phyloP scores from a whole-genome alignment of 1,140 invertebrate genomes.

The Chelonus insularis region DNA sequence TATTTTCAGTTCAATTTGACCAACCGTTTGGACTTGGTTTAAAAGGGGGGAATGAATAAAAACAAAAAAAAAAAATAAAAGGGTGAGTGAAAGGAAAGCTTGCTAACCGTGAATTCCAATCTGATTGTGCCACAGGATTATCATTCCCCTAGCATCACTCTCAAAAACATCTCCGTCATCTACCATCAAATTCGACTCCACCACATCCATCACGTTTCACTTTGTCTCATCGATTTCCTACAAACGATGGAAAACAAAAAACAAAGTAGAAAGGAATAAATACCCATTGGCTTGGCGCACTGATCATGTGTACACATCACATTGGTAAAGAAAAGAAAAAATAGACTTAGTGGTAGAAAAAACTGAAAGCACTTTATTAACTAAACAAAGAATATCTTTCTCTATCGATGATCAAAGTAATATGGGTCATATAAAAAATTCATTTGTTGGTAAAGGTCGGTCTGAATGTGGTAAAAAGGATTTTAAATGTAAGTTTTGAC shows the following conservation, averaged over 20 bases:
- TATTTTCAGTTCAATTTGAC: slow-evolving; percentile 58
- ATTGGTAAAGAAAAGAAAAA: neutral
- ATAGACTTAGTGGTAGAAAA: neutral
- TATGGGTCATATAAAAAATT: no score
- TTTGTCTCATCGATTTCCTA: slow-evolving; percentile 1
- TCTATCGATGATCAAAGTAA: no score
- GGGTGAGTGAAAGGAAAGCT: neutral
- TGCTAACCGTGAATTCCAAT: slow-evolving; percentile 50
- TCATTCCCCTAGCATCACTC: slow-evolving; percentile 4
- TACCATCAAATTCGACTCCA: neutral
- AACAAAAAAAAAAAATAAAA: neutral
- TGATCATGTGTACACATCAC: slow-evolving; percentile 1
- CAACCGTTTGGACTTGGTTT: slow-evolving; percentile 35
- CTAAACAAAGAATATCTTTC: neutral
- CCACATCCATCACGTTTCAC: neutral
- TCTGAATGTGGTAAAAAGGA: no score
- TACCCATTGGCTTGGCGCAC: neutral
- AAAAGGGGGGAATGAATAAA: slow-evolving; percentile 18
- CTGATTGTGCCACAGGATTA: slow-evolving; percentile 27
- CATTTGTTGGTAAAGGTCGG: no score
- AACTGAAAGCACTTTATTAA: neutral
- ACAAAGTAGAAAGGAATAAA: slow-evolving; percentile 4
- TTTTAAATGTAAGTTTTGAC: no score
- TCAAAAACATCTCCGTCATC: neutral
- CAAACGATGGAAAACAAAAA: neutral